Conservation (phyloP, 1,140 invertebrate genomes). For the Eurytemora carolleeae region DNA sequence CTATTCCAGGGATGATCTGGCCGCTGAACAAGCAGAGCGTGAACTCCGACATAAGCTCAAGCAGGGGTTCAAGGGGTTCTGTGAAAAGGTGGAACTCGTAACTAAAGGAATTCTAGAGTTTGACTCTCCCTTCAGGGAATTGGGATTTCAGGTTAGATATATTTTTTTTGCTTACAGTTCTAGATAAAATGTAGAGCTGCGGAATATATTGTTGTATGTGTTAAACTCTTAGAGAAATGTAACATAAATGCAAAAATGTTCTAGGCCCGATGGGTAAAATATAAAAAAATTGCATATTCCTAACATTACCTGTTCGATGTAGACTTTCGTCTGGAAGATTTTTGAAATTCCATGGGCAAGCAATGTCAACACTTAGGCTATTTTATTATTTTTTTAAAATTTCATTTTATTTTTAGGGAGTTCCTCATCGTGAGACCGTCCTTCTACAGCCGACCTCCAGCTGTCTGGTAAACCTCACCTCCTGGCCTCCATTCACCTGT, state of each 20-base stretch:
- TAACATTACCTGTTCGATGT: too few relatives aligned
- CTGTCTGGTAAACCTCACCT: slow-evolving; percentile 86
- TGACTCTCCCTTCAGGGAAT: slow-evolving; percentile 90
- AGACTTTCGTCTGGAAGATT: too few relatives aligned
- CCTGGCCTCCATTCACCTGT: slow-evolving; percentile 97
- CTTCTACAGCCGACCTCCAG: slow-evolving; percentile 89
- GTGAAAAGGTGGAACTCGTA: slow-evolving; percentile 87
- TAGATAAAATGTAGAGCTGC: too few relatives aligned
- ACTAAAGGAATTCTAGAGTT: slow-evolving; percentile 96
- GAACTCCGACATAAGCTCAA: slow-evolving; percentile 91
- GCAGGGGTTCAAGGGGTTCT: slow-evolving; percentile 92
- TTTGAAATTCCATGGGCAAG: too few relatives aligned
- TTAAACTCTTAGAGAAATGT: too few relatives aligned
- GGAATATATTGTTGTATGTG: too few relatives aligned
- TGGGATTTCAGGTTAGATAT: slow-evolving; percentile 62
- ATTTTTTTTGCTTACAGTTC: too few relatives aligned
- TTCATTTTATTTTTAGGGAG: slow-evolving; percentile 35
- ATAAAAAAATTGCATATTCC: too few relatives aligned
- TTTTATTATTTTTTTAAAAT: background rate
- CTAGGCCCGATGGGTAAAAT: too few relatives aligned
- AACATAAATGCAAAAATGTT: too few relatives aligned
- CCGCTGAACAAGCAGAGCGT: slow-evolving; percentile 91
- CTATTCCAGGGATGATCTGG: slow-evolving; percentile 72
- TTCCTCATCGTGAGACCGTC: slow-evolving; percentile 89
- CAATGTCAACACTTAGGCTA: background rate